Base-by-base conservation (phyloP, 2,113 vertebrate species). In the Otolemur garnettii region DNA sequence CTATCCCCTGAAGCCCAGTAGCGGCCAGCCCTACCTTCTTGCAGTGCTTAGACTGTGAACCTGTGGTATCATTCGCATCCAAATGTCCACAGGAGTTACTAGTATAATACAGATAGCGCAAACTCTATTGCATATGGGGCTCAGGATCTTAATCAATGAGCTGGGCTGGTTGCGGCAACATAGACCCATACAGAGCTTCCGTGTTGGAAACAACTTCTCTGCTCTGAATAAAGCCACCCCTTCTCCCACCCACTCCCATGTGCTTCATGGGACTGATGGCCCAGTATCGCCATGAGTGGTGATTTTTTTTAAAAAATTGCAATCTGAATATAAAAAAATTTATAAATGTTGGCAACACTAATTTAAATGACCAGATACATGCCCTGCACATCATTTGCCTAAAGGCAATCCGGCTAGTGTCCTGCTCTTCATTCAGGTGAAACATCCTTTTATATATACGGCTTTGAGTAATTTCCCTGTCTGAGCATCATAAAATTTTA, bases 121-220 rank as follows among this genome's bases (percentile, higher is more conserved):
- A 80, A 87, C 13, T 53, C 22, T 26, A 45, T 18, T 55, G 18
- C 0, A 13, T 24, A 14, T 11, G 3, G 68, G 79, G 22, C 9
- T n/a, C 62, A 81, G 33, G 8, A 24, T 57, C 4, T 42, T 57
- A 62, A 22, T 74, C 84, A 68, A 17, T 60, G 12, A 95, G 1
- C 12, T 60, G 30, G 4, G 11, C 13, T 38, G 19, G 12, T 26
- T 68, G 7, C 38, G 60, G 42, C 30, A 66, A 89, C 9, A 45
- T 7, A 21, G 18, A 0, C 1, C 7, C n/a, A 85, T 50, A 42
- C 1, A 81, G 19, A 78, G 66, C 2, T 18, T 85, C 42, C 11
- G 4, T 1, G 3, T 22, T 35, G 17, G 14, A 33, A 1, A 35
- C 0, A 35, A 9, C 4, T 10, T 45, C 8, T 2, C 30, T 33